Evolutionary conservation across 2,113 vertebrate species (phyloP), one percentile per base, ranked within the genome.

Genomic region (Gambusia holbrooki): DNA sequence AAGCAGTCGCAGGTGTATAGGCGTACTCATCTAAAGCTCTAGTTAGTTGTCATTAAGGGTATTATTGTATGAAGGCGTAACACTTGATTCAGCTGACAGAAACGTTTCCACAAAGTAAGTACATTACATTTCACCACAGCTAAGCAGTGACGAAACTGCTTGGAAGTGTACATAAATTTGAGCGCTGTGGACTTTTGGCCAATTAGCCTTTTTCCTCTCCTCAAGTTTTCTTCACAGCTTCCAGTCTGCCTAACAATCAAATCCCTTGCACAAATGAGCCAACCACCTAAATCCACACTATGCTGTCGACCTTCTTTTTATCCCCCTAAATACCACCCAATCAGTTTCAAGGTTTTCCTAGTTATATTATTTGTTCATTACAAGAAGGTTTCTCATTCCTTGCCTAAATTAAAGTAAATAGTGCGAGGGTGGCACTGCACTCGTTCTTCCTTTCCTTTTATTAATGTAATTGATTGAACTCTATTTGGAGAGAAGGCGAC

Each of bases 181-280:
- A 71, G 51, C 15, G 60, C 71, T 33, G 11, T 35, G 66, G 72
- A 42, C 66, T 78, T 84, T 85, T 81, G 80, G 72, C 80, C 32
- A 91, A 90, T 91, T 88, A 87, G 76, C 69, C 75, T 8, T 30
- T 77, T 68, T 25, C 33, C 10, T 17, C 32, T 7, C 28, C 54
- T 17, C 58, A 62, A 62, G 60, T 69, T 79, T 80, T 64, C 62
- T 58, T 74, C 58, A 68, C 62, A 79, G 69, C 68, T 66, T 67
- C 67, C 62, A 76, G 1, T 58, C 54, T 65, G 67, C 60, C 67
- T 40, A 40, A 62, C 66, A 81, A 77, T 84, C 62, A 77, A 69
- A 30, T 63, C 70, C 63, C 80, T 45, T 71, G 17, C 35, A 71
- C 64, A 89, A 66, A 77, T 83, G 68, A 88, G 82, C 54, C 2